A percentile compares a stretch with the other conserved stretches of the same genome.
These are phyloP conservation scores for Ornithoptera alexandrae DNA, from an alignment of 2,888 invertebrate genomes.

Conservation along the genomic window DNA sequence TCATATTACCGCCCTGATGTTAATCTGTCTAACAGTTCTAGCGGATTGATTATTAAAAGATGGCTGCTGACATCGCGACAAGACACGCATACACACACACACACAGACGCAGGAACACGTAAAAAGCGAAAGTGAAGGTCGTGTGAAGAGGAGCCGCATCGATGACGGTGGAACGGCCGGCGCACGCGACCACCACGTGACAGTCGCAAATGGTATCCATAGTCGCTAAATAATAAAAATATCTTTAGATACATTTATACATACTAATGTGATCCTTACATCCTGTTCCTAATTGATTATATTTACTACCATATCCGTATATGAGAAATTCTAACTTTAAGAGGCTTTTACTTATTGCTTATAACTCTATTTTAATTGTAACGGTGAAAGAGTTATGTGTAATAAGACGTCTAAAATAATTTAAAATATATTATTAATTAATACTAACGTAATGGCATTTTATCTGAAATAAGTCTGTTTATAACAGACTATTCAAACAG, in stretches of 20 bases:
- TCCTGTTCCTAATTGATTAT: neutral
- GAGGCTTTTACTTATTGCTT: too few relatives aligned
- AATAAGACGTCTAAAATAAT: too few relatives aligned
- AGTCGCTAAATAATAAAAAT: neutral
- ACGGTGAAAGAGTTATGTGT: too few relatives aligned
- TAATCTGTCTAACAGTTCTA: slow-evolving; percentile 8
- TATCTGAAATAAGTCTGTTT: too few relatives aligned
- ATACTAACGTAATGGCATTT: too few relatives aligned
- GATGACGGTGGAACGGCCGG: slow-evolving; percentile 31
- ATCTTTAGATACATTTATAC: neutral
- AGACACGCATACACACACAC: slow-evolving; percentile 14
- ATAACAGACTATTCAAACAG: too few relatives aligned
- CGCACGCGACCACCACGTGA: slow-evolving; percentile 13
- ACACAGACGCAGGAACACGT: slow-evolving; percentile 28
- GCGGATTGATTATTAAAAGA: slow-evolving; percentile 20
- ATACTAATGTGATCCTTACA: neutral
- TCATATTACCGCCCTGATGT: neutral
- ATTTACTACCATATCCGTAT: too few relatives aligned
- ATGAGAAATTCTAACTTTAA: too few relatives aligned
- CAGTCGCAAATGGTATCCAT: neutral
- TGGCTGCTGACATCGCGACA: slow-evolving; percentile 13
- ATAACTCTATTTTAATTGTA: too few relatives aligned
- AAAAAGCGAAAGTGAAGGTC: slow-evolving; percentile 56
- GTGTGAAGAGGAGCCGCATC: slow-evolving; percentile 41
- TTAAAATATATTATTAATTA: too few relatives aligned